These are phyloP conservation scores for Scomber colias DNA, from an alignment of 2,113 vertebrate species.

Conservation along the genomic window DNA sequence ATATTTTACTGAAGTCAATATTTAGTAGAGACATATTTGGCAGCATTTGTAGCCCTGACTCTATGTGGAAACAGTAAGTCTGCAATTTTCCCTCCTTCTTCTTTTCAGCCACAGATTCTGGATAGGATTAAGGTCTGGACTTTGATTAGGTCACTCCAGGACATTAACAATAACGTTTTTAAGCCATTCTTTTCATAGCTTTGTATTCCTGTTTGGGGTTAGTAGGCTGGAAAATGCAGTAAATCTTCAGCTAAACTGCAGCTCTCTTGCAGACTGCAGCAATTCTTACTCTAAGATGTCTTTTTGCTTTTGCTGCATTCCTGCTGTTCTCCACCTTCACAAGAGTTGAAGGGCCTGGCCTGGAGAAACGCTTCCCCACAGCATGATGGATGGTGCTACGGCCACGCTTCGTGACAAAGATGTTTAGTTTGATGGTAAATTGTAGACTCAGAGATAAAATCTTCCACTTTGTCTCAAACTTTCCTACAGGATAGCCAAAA, in stretches of 20 bases:
- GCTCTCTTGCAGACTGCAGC: neutral
- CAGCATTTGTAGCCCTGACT: no score
- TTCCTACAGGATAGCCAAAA: no score
- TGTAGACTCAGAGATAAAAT: no score
- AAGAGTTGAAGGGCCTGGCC: neutral
- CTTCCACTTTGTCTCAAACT: no score
- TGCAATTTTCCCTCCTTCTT: neutral
- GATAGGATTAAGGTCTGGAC: neutral
- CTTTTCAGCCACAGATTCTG: neutral
- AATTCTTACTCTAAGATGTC: neutral
- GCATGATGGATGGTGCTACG: neutral
- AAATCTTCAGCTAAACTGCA: conserved; percentile 1
- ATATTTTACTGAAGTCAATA: no score
- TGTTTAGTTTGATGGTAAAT: neutral
- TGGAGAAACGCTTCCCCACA: neutral
- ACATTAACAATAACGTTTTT: neutral
- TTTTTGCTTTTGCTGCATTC: neutral
- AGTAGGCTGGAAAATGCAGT: neutral
- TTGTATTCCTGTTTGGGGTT: conserved; percentile 6
- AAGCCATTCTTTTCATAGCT: conserved; percentile 5
- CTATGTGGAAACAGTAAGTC: no score
- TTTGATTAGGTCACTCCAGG: neutral
- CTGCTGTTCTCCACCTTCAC: rapidly evolving
- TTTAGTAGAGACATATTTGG: no score
- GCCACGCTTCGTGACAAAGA: no score